Evolutionary conservation across 2,113 vertebrate genomes (phyloP).

Genomic region (Regulus satrapa): DNA sequence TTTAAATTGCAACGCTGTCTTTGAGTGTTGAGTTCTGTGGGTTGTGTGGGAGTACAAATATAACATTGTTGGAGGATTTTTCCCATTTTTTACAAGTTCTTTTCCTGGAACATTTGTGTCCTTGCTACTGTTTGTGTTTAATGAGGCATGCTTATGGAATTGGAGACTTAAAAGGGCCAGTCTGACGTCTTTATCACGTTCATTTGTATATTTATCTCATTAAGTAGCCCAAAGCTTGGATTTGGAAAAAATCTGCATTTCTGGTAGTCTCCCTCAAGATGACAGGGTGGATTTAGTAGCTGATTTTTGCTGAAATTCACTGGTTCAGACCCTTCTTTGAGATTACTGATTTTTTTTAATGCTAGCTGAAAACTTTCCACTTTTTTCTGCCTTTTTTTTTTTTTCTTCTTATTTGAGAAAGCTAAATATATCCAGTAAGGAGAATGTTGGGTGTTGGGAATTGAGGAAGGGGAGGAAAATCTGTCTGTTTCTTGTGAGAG

Average conservation of each 20-base stretch:
- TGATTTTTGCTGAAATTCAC: neutral
- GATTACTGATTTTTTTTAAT: neutral
- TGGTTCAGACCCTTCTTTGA: neutral
- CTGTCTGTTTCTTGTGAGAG: neutral
- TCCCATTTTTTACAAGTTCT: neutral
- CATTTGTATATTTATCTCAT: neutral
- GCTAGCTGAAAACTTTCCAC: neutral
- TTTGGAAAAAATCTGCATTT: neutral
- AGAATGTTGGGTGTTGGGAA: neutral
- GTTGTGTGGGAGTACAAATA: neutral
- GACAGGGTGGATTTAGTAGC: neutral
- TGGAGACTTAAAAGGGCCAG: neutral
- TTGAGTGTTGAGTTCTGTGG: neutral
- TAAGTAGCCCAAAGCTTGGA: neutral
- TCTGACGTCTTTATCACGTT: neutral
- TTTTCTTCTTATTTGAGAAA: neutral
- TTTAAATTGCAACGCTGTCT: neutral
- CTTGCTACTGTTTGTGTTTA: neutral
- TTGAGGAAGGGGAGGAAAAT: neutral
- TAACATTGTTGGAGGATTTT: neutral
- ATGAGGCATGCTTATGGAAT: neutral
- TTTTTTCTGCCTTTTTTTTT: neutral
- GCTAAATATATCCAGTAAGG: neutral
- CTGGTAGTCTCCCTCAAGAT: neutral
- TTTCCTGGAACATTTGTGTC: neutral